Evolutionary conservation across 2,113 vertebrate genomes (phyloP), one percentile per base, ranked within the genome.

Genomic region (Erpornis zantholeuca): DNA sequence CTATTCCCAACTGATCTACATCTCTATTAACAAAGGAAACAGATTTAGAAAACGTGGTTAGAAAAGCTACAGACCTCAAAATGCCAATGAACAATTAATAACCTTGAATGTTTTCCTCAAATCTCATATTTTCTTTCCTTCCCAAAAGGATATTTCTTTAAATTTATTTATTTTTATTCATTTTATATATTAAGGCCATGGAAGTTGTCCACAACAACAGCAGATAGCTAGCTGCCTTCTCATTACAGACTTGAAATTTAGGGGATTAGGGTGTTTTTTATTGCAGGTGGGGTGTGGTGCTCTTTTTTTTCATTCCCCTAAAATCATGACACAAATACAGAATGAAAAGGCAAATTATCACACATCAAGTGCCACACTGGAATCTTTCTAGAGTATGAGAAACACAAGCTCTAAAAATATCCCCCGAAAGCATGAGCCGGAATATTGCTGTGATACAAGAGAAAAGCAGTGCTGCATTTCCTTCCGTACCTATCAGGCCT

Each of bases 381-480:
- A 95, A 91, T 95, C 86, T 54, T 92, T 77, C 84, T 90, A 94
- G 47, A 73, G 78, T 83, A 83, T 1, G 40, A 96, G 90, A 97
- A 96, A 94, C 64, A 95, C 63, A 66, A 7, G 36, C 12, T 82
- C 95, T 97, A 98, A 97, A 98, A 98, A 98, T 97, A 98, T 86
- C 72, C 65, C 88, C 92, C 13, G 96, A 98, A 97, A 98, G 97
- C 96, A 96, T 12, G 23, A 80, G 96, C 81, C 52, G 7, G 95
- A 97, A 97, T 94, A 96, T 84, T 65, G 79, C 94, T 97, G 61
- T 86, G 96, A 96, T 91, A 94, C 85, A 83, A 96, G 82, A 97
- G 94, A 96, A 98, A 97, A 96, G 94, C 96, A 91, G 92, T 16
- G 90, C 93, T 97, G 89, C 90, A 52, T 71, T 98, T 98, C 98